phyloP scores from a whole-genome alignment of 2,888 invertebrate genomes.

The Kuschelorhynchus macadamiae region DNA sequence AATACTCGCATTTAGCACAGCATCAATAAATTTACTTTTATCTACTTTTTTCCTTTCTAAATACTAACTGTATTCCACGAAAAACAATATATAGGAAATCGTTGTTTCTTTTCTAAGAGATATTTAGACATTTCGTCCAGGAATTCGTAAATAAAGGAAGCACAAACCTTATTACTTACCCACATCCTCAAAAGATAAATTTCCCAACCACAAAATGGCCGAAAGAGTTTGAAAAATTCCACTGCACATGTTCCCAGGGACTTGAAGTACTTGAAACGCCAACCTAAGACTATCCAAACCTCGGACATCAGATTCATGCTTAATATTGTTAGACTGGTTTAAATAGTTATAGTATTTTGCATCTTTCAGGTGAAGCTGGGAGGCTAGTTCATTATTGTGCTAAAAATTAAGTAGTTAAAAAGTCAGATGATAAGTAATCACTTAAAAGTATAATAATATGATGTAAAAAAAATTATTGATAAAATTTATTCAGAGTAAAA shows the following conservation, averaged over 20 bases:
- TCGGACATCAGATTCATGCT: constrained; percentile 78
- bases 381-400: constrained; percentile 82
- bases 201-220: constrained; percentile 92
- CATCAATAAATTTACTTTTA: no score
- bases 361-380: constrained; percentile 80
- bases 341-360: constrained; percentile 87
- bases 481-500: no score
- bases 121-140: no score
- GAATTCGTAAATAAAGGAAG: no score
- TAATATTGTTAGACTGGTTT: constrained; percentile 82
- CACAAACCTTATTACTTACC: constrained; percentile 38
- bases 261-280: constrained; percentile 90
- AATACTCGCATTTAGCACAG: no score
- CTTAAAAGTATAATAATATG: no score
- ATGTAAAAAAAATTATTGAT: no score
- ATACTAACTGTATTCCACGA: no score
- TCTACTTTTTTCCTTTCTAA: no score
- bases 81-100: no score
- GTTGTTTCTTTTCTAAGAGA: no score
- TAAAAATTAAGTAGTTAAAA: constrained; percentile 58
- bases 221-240: constrained; percentile 91
- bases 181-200: constrained; percentile 87
- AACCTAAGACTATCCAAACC: constrained; percentile 88
- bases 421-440: no score
- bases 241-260: constrained; percentile 87